Evolutionary conservation across 2,888 invertebrate species (phyloP).

Genomic region (Pachliopta kotzebuea): DNA sequence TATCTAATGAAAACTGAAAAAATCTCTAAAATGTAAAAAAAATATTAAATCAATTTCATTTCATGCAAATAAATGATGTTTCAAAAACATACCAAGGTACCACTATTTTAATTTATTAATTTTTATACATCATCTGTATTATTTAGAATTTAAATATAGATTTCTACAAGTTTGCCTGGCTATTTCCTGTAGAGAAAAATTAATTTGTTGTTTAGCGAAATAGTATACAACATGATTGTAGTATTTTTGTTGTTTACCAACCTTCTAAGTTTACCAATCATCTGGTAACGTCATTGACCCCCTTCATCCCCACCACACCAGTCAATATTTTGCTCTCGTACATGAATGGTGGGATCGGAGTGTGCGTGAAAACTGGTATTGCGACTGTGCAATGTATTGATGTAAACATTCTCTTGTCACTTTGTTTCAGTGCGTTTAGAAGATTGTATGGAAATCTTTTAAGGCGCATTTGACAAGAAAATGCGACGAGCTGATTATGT

Average conservation of each 20-base stretch:
- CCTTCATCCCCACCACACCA: conserved; percentile 44
- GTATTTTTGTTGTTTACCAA: conserved; percentile 51
- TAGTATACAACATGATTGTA: not conserved
- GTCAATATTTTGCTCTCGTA: conserved; percentile 54
- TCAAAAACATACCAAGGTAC: conserved; percentile 2
- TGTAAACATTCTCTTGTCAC: conserved; percentile 74
- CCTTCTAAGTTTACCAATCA: conserved; percentile 41
- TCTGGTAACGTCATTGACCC: conserved; percentile 65
- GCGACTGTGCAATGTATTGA: conserved; percentile 66
- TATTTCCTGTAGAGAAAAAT: no score
- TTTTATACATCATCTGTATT: not conserved
- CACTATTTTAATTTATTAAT: conserved; percentile 2
- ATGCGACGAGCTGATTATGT: conserved; percentile 67
- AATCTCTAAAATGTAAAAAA: conserved; percentile 19
- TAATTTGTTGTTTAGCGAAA: no score
- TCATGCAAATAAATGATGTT: not conserved
- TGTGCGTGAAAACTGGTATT: conserved; percentile 55
- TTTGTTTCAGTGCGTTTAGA: conserved; percentile 70
- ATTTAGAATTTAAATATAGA: no score
- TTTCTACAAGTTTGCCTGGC: no score
- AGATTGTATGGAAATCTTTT: conserved; percentile 54
- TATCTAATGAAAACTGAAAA: conserved; percentile 1
- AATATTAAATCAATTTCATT: not conserved
- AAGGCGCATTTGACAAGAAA: conserved; percentile 49
- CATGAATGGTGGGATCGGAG: conserved; percentile 38